These are phyloP conservation scores for Himalopsyche japonica DNA, from an alignment of 2,888 invertebrate genomes.

Conservation along the genomic window DNA sequence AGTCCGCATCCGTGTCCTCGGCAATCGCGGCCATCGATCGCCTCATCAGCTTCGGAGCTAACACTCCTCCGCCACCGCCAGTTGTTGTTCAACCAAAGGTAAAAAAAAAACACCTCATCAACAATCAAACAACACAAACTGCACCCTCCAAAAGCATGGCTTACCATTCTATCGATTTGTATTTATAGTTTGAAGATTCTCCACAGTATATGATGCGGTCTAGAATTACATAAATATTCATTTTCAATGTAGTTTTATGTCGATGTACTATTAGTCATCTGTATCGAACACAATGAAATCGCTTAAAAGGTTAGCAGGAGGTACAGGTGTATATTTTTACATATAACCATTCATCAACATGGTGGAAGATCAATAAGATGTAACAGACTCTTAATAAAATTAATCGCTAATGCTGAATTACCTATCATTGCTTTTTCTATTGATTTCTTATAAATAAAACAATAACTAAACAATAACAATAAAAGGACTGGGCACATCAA, in stretches of 20 bases:
- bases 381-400: not conserved
- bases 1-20: slow-evolving; percentile 51
- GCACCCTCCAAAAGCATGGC: slow-evolving; percentile 1
- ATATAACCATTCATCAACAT: not conserved
- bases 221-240: not conserved
- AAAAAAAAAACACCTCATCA: slow-evolving; percentile 17
- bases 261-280: not conserved
- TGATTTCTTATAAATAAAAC: not conserved
- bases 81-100: slow-evolving; percentile 42
- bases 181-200: not conserved
- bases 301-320: not conserved
- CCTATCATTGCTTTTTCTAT: not conserved
- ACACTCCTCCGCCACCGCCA: slow-evolving; percentile 49
- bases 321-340: not conserved
- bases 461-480: too few relatives aligned
- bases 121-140: not conserved
- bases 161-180: not conserved
- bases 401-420: not conserved
- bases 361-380: not conserved
- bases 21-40: slow-evolving; percentile 60
- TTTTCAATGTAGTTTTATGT: not conserved
- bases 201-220: not conserved
- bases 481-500: not conserved
- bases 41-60: slow-evolving; percentile 54
- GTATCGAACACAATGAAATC: too few relatives aligned